Evolutionary conservation across 1,140 invertebrate species (phyloP).

Genomic region (Ceratina japonica): DNA sequence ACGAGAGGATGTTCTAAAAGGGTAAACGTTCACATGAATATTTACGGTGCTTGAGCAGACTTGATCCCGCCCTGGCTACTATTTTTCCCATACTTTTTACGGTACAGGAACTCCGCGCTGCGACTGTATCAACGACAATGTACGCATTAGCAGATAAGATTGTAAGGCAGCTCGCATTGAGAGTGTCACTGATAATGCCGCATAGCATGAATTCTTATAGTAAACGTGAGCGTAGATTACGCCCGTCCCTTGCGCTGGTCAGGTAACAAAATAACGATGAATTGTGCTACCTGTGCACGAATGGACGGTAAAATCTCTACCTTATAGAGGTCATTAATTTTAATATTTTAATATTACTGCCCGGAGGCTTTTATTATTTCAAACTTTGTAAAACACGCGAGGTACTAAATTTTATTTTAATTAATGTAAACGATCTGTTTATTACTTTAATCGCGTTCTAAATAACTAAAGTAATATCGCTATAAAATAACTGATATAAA

Average conservation of each 20-base stretch:
- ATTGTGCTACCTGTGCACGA: not conserved
- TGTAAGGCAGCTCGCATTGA: slow-evolving; percentile 37
- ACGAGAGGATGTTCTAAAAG: slow-evolving; percentile 1
- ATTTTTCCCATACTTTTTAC: slow-evolving; percentile 34
- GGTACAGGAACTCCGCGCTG: slow-evolving; percentile 12
- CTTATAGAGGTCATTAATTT: not conserved
- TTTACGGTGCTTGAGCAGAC: slow-evolving; percentile 7
- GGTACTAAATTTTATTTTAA: no score
- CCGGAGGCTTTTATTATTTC: no score
- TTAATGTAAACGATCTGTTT: no score
- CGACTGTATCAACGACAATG: slow-evolving; percentile 36
- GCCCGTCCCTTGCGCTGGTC: not conserved
- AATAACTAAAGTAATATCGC: not conserved
- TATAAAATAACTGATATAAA: not conserved
- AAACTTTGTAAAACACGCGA: no score
- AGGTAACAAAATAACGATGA: slow-evolving; percentile 12
- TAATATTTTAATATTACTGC: not conserved
- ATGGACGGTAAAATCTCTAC: no score
- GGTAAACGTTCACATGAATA: slow-evolving; percentile 15
- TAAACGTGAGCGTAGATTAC: slow-evolving; percentile 28
- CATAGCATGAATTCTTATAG: slow-evolving; percentile 33
- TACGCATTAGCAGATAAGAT: slow-evolving; percentile 48
- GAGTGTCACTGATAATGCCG: slow-evolving; percentile 38
- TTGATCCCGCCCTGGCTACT: not conserved
- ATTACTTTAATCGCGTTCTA: no score